Conservation (phyloP, 2,888 invertebrate species). For the Chaetoderma sp. region DNA sequence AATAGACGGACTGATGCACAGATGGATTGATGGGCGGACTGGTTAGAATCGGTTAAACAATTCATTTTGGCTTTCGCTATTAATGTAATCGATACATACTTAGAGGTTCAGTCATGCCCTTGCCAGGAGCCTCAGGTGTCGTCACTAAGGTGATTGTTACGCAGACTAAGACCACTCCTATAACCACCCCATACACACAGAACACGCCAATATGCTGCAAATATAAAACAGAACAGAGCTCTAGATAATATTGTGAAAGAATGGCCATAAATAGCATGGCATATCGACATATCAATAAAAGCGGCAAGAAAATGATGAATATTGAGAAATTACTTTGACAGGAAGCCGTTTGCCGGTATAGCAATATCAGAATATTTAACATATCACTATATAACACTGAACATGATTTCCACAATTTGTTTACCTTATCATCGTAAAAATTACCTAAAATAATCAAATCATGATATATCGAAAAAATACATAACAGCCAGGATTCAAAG, state of each 20-base stretch:
- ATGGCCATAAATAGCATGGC: background rate
- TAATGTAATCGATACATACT: constrained; percentile 41
- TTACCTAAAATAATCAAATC: no score
- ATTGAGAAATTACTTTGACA: no score
- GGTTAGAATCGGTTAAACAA: background rate
- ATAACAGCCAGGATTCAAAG: no score
- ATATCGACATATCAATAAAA: no score
- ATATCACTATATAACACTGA: no score
- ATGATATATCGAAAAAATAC: no score
- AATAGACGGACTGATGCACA: background rate
- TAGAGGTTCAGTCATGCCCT: constrained; percentile 46
- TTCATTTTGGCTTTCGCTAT: background rate
- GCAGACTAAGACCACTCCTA: constrained; percentile 55
- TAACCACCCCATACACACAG: constrained; percentile 54
- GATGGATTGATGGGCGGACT: background rate
- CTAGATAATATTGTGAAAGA: background rate
- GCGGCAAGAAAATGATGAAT: no score
- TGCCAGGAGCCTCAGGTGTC: constrained; percentile 46
- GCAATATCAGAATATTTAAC: no score
- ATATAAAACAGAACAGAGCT: background rate
- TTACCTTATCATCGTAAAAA: no score
- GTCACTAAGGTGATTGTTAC: constrained; percentile 53
- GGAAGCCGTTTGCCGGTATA: no score
- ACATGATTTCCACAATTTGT: no score
- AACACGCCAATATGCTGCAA: constrained; percentile 58